Conservation (phyloP, 2,797 vertebrate genomes). For the Sebastes flavidus region DNA sequence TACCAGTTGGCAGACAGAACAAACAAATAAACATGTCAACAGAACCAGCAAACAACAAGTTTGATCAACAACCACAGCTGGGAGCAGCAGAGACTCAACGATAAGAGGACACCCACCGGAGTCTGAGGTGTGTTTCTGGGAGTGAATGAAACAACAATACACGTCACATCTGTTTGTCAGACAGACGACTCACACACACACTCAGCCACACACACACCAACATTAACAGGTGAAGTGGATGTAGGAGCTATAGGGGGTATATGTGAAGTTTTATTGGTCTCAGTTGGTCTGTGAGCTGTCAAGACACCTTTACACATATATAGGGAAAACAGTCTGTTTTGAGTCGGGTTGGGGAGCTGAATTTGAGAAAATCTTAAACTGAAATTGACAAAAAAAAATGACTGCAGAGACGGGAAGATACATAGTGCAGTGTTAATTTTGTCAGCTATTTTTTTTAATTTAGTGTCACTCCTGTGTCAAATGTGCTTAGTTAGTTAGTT, state of each 20-base stretch:
- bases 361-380: background rate
- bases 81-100: constrained; percentile 22
- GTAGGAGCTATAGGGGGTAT: background rate
- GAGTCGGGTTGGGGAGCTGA: background rate
- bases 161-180: constrained; percentile 37
- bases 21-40: constrained; percentile 51
- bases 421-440: background rate
- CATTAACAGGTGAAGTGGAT: constrained; percentile 23
- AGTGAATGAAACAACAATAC: constrained; percentile 28
- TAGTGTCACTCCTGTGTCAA: rapidly evolving
- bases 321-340: background rate
- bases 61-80: constrained; percentile 48
- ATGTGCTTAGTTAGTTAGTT: background rate
- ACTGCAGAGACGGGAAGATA: background rate
- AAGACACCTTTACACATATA: background rate
- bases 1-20: constrained; percentile 20
- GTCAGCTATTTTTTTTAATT: no score
- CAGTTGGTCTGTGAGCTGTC: constrained; percentile 17
- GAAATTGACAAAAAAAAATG: background rate
- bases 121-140: constrained; percentile 30
- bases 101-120: constrained; percentile 39
- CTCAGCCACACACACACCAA: background rate
- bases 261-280: constrained; percentile 6
- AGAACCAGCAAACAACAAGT: constrained; percentile 52
- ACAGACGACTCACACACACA: background rate